These are phyloP conservation scores for Xenus cinereus DNA, from an alignment of 2,113 vertebrate genomes.

Conservation along the genomic window DNA sequence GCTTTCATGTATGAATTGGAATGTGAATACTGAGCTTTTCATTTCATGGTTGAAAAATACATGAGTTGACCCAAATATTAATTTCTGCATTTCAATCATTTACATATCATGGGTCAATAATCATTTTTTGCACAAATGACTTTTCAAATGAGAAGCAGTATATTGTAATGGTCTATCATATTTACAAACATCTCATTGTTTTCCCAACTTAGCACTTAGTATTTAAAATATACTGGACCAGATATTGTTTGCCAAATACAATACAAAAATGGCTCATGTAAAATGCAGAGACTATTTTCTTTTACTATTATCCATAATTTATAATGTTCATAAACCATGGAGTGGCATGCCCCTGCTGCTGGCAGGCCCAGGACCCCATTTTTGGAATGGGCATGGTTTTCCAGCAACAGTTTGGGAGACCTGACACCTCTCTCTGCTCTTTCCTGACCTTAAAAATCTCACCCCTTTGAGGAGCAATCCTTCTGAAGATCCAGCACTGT, in stretches of 20 bases:
- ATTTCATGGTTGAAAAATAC: constrained; percentile 82
- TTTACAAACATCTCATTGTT: constrained; percentile 74
- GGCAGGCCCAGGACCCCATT: neutral
- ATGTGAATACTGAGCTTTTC: constrained; percentile 76
- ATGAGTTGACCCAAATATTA: constrained; percentile 81
- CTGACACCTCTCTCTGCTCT: neutral
- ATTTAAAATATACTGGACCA: constrained; percentile 51
- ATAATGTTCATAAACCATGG: neutral
- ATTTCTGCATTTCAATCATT: constrained; percentile 76
- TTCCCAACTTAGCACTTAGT: constrained; percentile 38
- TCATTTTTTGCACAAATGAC: constrained; percentile 75
- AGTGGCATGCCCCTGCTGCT: neutral
- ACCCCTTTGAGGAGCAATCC: constrained; percentile 10
- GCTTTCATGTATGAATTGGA: constrained; percentile 73
- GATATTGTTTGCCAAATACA: constrained; percentile 41
- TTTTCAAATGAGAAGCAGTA: constrained; percentile 77
- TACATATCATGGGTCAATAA: constrained; percentile 80
- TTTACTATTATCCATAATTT: constrained; percentile 39
- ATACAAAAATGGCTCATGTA: constrained; percentile 14
- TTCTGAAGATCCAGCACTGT: neutral
- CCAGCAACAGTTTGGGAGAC: neutral
- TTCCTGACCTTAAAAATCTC: neutral
- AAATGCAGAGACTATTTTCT: constrained; percentile 40
- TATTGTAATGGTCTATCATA: constrained; percentile 72
- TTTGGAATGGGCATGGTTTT: neutral